Percentiles rank a stretch among this genome's conserved stretches.
Conservation (phyloP, 2,113 vertebrate genomes). For the Megalops atlanticus region DNA sequence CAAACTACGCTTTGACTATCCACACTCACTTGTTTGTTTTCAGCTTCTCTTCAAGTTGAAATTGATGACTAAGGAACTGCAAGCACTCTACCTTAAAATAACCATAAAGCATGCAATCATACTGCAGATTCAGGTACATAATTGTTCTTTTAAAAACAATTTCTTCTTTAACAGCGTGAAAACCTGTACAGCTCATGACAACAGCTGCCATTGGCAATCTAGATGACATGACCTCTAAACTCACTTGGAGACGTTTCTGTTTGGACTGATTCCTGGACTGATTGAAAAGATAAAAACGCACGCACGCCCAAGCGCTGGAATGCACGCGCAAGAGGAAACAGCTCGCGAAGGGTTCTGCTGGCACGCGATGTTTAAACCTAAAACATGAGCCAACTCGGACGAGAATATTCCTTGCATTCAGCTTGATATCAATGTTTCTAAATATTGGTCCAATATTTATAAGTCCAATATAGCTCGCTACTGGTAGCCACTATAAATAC, state of each 20-base stretch:
- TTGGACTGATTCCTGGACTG: not conserved
- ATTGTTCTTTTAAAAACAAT: too few relatives aligned
- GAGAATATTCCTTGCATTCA: not conserved
- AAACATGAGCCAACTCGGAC: not conserved
- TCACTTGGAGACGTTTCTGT: conserved; percentile 3
- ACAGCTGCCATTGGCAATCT: not conserved
- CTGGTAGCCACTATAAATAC: not conserved
- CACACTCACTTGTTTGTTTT: not conserved
- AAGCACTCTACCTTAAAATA: too few relatives aligned
- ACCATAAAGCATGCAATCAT: too few relatives aligned
- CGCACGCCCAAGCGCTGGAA: not conserved
- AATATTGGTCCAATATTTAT: not conserved
- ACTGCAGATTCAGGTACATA: too few relatives aligned
- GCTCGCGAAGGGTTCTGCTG: not conserved
- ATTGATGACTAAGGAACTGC: not conserved
- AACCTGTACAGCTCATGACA: too few relatives aligned
- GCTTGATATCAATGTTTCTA: not conserved
- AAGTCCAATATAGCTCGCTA: not conserved
- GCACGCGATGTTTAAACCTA: not conserved
- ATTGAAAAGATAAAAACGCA: not conserved
- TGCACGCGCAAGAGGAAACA: not conserved
- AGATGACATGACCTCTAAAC: not conserved
- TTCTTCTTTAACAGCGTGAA: too few relatives aligned
- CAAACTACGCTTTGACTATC: not conserved
- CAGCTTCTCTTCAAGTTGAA: not conserved